Base-by-base conservation (phyloP, 2,888 invertebrate species). In the Cryptocheilus praepositus region DNA sequence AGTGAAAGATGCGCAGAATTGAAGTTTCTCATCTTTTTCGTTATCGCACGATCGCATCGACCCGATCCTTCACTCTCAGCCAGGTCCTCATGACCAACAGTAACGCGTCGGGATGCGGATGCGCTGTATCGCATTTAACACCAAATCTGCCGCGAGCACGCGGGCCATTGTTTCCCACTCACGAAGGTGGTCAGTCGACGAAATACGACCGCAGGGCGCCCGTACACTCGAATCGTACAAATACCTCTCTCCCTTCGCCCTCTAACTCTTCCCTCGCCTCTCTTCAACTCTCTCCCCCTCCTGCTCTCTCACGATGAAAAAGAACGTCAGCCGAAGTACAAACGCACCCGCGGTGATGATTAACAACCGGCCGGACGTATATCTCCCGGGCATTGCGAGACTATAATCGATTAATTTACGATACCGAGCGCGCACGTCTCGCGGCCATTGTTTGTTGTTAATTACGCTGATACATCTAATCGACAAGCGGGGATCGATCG, bases 391-490 rank as follows among this genome's bases (percentile, higher is more conserved):
- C 73, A 69, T 21, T 53, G 59, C 73, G 73, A 70, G 71, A 68
- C 68, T 69, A 75, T 82, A 83, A 85, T 83, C 84, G 85, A 85
- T 86, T 83, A 81, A 85, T 84, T 77, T 72, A 80, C 82, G 82
- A 83, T 83, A 82, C 78, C 78, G 76, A 79, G 78, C 71, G 79
- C 73, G 71, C 74, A 71, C 73, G 76, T 77, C 70, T 71, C 76
- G 74, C 79, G 73, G 73, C 80, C 82, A 86, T 86, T 86, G 86
- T 85, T 84, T 85, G 82, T 84, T 80, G 84, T 85, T 86, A 86
- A 86, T 86, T 86, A 84, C 80, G 78, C 71, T 79, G 81, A 81
- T 82, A 80, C 81, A 77, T 83, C 83, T 77, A 82, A 83, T 77
- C 79, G 73, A 77, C 73, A 64, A 73, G 71, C 67, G 60, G 56